Conservation (phyloP, 2,113 vertebrate species). For the Blennius ocellaris region DNA sequence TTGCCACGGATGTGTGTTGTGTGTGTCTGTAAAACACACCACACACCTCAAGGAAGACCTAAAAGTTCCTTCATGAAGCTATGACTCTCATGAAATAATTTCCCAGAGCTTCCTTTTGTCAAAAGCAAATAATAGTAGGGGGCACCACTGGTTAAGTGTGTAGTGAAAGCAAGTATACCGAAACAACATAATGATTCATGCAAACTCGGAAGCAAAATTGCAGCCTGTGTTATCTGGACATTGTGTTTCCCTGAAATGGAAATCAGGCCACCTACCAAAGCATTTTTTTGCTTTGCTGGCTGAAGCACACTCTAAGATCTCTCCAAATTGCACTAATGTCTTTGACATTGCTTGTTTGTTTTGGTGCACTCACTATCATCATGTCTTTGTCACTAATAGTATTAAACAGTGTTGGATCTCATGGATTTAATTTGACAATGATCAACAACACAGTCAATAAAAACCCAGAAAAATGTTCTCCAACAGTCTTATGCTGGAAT, state of each 20-base stretch:
- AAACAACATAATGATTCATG: conserved; percentile 8
- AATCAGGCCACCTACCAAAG: neutral
- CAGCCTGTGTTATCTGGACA: neutral
- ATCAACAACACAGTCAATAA: too few relatives aligned
- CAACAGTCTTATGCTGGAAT: too few relatives aligned
- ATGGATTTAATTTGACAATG: too few relatives aligned
- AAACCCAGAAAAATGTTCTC: too few relatives aligned
- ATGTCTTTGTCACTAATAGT: too few relatives aligned
- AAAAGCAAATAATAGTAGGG: neutral
- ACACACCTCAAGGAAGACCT: neutral
- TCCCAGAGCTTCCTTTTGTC: neutral
- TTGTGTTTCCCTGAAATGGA: neutral
- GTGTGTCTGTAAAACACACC: neutral
- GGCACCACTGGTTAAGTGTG: neutral
- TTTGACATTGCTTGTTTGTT: too few relatives aligned
- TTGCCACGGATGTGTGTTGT: neutral
- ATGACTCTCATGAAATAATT: neutral
- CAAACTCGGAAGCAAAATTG: conserved; percentile 2
- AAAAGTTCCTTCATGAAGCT: neutral
- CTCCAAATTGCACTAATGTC: too few relatives aligned
- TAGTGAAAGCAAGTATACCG: neutral
- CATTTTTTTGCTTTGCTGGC: too few relatives aligned
- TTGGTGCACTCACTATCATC: too few relatives aligned
- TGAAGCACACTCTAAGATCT: too few relatives aligned
- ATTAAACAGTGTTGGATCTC: too few relatives aligned